These are phyloP conservation scores for Cynopterus sphinx DNA, from an alignment of 2,797 vertebrate genomes.

Conservation along the genomic window DNA sequence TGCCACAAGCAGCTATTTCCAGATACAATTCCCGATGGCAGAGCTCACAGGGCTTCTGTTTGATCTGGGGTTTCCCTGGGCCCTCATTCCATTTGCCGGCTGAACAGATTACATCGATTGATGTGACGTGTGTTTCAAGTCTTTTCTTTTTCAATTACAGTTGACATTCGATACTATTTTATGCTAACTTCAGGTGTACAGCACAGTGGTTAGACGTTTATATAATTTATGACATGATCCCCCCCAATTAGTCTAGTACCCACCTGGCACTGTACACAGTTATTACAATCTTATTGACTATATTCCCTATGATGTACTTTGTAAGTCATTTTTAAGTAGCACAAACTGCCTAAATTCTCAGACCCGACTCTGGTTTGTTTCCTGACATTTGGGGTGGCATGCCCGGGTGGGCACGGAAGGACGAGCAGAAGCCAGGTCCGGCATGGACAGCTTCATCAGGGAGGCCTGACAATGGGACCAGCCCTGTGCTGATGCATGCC, in stretches of 20 bases:
- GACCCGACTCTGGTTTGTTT: background rate
- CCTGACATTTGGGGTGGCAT: background rate
- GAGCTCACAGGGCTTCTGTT: background rate
- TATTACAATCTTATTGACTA: no score
- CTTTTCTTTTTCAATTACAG: no score
- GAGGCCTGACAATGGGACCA: background rate
- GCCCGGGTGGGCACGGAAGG: background rate
- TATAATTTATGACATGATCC: no score
- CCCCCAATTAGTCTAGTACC: no score
- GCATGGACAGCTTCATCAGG: background rate
- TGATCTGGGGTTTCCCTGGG: conserved; percentile 55
- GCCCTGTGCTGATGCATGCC: background rate
- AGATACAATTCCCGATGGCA: background rate
- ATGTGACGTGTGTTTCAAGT: background rate
- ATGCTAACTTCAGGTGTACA: no score
- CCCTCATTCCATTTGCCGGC: conserved; percentile 41
- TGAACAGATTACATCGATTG: conserved; percentile 41
- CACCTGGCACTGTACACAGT: no score
- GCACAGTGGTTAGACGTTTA: no score
- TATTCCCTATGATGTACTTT: background rate
- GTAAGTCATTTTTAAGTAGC: conserved; percentile 48
- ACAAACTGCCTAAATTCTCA: background rate
- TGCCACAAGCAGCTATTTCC: background rate
- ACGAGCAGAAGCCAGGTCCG: background rate
- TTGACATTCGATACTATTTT: no score